These are phyloP conservation scores for Camponotus pennsylvanicus DNA, from an alignment of 1,140 invertebrate species.

Conservation along the genomic window DNA sequence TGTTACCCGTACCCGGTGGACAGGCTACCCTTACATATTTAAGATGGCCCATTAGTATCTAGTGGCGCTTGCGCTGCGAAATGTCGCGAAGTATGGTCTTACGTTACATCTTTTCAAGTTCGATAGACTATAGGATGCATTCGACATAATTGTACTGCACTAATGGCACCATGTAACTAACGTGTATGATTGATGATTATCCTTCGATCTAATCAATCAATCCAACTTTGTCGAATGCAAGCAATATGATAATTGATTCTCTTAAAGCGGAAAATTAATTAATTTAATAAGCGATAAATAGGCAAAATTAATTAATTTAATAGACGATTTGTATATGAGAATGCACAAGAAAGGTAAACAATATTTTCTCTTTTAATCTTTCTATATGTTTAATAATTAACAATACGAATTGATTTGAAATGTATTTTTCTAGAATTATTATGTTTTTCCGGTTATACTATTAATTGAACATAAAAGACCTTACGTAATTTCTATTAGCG, in stretches of 20 bases:
- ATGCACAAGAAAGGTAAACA: neutral
- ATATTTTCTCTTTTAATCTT: neutral
- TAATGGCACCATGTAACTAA: neutral
- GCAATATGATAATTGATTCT: conserved; percentile 41
- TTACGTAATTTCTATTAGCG: neutral
- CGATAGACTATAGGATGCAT: neutral
- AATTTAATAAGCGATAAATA: neutral
- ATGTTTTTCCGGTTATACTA: no score
- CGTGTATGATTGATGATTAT: conserved; percentile 43
- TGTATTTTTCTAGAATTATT: neutral
- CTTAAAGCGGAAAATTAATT: conserved; percentile 4
- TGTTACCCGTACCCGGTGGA: conserved; percentile 85
- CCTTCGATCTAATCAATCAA: conserved; percentile 58
- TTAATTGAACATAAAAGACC: no score
- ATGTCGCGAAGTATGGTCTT: conserved; percentile 28
- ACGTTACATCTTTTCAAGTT: neutral
- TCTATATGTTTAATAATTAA: neutral
- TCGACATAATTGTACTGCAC: conserved; percentile 19
- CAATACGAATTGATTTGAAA: neutral
- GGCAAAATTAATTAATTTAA: neutral
- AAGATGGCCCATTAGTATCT: conserved; percentile 78
- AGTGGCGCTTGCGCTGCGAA: conserved; percentile 66
- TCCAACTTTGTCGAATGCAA: conserved; percentile 29
- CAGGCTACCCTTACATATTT: conserved; percentile 82
- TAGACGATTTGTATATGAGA: neutral